phyloP scores from a whole-genome alignment of 1,140 invertebrate species.

The Megathymus violae region DNA sequence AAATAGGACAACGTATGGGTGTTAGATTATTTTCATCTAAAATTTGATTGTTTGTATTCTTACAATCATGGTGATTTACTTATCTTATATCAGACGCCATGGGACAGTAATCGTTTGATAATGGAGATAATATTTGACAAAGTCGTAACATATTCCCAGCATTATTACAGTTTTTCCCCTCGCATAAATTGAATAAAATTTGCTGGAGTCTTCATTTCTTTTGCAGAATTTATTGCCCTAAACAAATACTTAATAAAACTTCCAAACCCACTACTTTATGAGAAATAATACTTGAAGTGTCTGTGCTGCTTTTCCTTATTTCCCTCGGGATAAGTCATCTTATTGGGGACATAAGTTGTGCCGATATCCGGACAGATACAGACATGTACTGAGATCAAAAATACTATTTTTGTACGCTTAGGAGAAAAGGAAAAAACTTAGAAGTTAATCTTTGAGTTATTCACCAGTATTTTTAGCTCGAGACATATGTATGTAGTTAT shows the following conservation, averaged over 20 bases:
- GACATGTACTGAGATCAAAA: slow-evolving; percentile 20
- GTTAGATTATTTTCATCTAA: no score
- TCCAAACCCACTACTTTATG: slow-evolving; percentile 45
- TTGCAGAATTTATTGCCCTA: slow-evolving; percentile 29
- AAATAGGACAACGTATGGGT: no score
- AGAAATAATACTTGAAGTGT: slow-evolving; percentile 67
- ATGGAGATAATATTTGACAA: not conserved
- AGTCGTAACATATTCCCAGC: not conserved
- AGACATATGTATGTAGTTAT: not conserved
- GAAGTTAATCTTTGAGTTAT: no score
- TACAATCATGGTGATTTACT: no score
- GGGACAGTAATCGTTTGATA: not conserved
- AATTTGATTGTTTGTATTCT: no score
- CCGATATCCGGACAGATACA: slow-evolving; percentile 55
- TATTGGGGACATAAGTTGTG: slow-evolving; percentile 72
- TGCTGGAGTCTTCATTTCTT: slow-evolving; percentile 12
- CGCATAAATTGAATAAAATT: slow-evolving; percentile 11
- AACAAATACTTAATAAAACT: slow-evolving; percentile 38
- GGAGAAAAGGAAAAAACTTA: not conserved
- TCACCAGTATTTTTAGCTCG: no score
- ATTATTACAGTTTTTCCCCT: slow-evolving; percentile 26
- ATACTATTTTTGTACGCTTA: slow-evolving; percentile 18
- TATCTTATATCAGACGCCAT: no score
- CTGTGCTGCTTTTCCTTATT: slow-evolving; percentile 75
- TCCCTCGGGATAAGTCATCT: slow-evolving; percentile 74